Conservation (phyloP, 2,797 vertebrate genomes). For the Acanthornis magna region DNA sequence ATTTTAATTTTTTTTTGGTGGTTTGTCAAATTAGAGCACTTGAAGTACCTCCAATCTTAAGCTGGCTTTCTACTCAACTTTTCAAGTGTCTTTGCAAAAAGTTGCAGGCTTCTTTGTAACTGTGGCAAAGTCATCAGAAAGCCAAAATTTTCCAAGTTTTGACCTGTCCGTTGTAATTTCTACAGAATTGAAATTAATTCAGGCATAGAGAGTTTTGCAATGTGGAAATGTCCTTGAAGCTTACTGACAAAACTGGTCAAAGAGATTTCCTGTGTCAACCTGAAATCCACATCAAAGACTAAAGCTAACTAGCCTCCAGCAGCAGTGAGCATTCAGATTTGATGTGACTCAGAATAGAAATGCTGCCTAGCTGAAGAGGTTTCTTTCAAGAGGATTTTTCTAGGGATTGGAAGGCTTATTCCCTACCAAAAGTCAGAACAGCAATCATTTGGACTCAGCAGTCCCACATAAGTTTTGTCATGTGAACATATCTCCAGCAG, state of each 20-base stretch:
- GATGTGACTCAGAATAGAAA: background rate
- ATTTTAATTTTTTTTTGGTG: background rate
- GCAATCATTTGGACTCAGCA: background rate
- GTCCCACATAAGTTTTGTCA: background rate
- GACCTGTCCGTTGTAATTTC: background rate
- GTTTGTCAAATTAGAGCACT: background rate
- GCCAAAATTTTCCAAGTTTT: background rate
- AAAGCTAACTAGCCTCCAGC: constrained; percentile 13
- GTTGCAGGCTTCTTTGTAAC: background rate
- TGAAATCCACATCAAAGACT: constrained; percentile 13
- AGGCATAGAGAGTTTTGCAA: background rate
- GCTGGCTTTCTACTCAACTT: background rate
- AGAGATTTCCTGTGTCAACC: constrained; percentile 17
- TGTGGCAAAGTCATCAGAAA: background rate
- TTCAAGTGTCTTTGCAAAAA: background rate
- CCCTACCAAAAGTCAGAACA: background rate
- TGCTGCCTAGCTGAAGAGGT: background rate
- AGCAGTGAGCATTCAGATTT: background rate
- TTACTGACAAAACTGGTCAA: background rate
- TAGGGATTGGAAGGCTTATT: background rate
- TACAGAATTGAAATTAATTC: background rate
- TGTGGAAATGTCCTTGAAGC: background rate
- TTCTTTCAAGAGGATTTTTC: background rate
- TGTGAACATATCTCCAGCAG: background rate
- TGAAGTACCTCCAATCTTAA: background rate